phyloP scores from a whole-genome alignment of 2,888 invertebrate genomes.

The Chrysodeixis includens region DNA sequence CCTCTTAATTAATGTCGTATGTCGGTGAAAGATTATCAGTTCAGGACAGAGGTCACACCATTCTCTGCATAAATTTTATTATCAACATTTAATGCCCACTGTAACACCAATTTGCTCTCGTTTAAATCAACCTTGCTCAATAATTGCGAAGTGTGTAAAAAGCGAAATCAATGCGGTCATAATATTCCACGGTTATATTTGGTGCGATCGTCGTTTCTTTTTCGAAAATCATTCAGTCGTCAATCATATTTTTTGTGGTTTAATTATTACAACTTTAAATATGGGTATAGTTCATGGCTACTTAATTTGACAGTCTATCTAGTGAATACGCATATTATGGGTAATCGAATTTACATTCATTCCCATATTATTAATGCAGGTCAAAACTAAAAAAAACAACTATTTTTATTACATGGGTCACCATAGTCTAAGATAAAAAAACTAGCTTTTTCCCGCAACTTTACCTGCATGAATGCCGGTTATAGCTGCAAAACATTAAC shows the following conservation, averaged over 20 bases:
- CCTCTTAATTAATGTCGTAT: constrained; percentile 51
- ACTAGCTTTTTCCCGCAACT: too few relatives aligned
- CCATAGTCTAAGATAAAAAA: too few relatives aligned
- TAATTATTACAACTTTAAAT: background rate
- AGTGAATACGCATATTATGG: too few relatives aligned
- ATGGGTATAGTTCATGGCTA: background rate
- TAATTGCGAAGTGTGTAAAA: constrained; percentile 62
- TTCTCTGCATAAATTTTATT: constrained; percentile 67
- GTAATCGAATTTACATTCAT: background rate
- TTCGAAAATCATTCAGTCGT: background rate
- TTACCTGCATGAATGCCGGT: too few relatives aligned
- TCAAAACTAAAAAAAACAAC: too few relatives aligned
- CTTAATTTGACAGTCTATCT: too few relatives aligned
- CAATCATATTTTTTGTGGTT: background rate
- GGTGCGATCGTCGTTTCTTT: constrained; percentile 5
- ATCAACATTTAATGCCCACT: constrained; percentile 55
- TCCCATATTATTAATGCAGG: background rate
- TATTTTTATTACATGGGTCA: too few relatives aligned
- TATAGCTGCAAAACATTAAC: too few relatives aligned
- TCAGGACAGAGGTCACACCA: constrained; percentile 65
- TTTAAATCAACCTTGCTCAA: constrained; percentile 72
- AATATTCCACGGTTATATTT: constrained; percentile 22
- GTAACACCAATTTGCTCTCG: constrained; percentile 67
- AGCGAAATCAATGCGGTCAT: constrained; percentile 49
- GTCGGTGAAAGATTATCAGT: constrained; percentile 64